A percentile compares a stretch with the other conserved stretches of the same genome.
These are phyloP conservation scores for Pseudochaenichthys georgianus DNA, from an alignment of 2,797 vertebrate genomes.

Conservation along the genomic window DNA sequence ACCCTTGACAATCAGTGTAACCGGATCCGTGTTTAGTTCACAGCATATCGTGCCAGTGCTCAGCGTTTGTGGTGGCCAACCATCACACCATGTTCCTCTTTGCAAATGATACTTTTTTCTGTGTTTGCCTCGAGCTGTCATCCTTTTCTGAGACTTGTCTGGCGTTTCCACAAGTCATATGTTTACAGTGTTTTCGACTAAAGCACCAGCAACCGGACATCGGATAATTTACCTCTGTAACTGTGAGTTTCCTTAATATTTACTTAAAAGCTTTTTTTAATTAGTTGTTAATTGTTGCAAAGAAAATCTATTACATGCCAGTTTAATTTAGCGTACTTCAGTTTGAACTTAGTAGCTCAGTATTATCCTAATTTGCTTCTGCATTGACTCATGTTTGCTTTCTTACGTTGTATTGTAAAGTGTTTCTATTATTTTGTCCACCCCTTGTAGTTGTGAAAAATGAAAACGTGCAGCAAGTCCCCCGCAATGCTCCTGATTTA, in stretches of 20 bases:
- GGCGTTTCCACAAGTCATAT: not conserved
- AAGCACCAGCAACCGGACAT: not conserved
- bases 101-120: not conserved
- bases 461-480: constrained; percentile 23
- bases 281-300: too few relatives aligned
- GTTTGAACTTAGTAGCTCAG: too few relatives aligned
- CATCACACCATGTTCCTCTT: constrained; percentile 18
- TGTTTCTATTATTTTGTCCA: constrained; percentile 16
- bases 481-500: constrained; percentile 32
- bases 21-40: too few relatives aligned
- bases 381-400: not conserved
- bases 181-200: not conserved
- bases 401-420: not conserved
- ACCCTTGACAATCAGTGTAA: too few relatives aligned
- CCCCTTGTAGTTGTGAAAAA: not conserved
- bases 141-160: not conserved
- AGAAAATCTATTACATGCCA: too few relatives aligned
- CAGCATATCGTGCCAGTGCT: too few relatives aligned
- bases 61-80: too few relatives aligned
- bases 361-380: not conserved
- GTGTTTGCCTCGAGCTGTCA: not conserved
- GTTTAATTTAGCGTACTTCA: too few relatives aligned
- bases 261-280: not conserved
- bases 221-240: not conserved
- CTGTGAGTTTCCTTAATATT: constrained; percentile 20